phyloP scores from a whole-genome alignment of 2,113 vertebrate genomes.

The Pampusana beccarii region DNA sequence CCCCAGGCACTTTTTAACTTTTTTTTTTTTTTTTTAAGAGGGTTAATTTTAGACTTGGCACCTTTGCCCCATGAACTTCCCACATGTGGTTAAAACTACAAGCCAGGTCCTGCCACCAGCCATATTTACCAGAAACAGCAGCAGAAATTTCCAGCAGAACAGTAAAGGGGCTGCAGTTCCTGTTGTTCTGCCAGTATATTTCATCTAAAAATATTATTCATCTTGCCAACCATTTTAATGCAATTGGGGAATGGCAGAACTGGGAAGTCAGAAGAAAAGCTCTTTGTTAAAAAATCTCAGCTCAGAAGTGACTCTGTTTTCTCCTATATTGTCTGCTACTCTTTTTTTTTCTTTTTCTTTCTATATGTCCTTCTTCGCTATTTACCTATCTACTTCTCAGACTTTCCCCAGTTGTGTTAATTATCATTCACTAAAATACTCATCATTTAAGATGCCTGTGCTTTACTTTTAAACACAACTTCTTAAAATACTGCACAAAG shows the following conservation, averaged over 20 bases:
- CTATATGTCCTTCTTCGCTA: conserved; percentile 5
- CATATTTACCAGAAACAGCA: conserved; percentile 75
- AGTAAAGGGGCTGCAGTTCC: conserved; percentile 68
- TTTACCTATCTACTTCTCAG: conserved; percentile 34
- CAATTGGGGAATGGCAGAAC: conserved; percentile 62
- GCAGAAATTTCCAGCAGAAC: conserved; percentile 77
- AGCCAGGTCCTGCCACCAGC: conserved; percentile 74
- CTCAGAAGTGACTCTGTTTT: conserved; percentile 43
- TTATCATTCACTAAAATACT: conserved; percentile 27
- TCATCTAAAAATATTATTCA: conserved; percentile 70
- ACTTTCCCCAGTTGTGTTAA: conserved; percentile 50
- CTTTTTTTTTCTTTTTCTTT: background rate
- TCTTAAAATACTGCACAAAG: background rate
- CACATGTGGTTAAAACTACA: conserved; percentile 77
- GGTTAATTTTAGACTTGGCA: conserved; percentile 78
- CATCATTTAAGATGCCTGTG: background rate
- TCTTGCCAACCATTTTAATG: conserved; percentile 63
- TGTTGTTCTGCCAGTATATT: conserved; percentile 71
- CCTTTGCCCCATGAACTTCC: conserved; percentile 67
- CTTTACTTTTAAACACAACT: background rate
- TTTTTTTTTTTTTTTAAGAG: background rate
- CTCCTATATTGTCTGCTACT: conserved; percentile 9
- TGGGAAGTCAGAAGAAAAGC: conserved; percentile 53
- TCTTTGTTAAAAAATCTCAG: conserved; percentile 54
- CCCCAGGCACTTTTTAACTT: conserved; percentile 10